Base-by-base conservation (phyloP, 2,888 invertebrate species). In the Diloba caeruleocephala region DNA sequence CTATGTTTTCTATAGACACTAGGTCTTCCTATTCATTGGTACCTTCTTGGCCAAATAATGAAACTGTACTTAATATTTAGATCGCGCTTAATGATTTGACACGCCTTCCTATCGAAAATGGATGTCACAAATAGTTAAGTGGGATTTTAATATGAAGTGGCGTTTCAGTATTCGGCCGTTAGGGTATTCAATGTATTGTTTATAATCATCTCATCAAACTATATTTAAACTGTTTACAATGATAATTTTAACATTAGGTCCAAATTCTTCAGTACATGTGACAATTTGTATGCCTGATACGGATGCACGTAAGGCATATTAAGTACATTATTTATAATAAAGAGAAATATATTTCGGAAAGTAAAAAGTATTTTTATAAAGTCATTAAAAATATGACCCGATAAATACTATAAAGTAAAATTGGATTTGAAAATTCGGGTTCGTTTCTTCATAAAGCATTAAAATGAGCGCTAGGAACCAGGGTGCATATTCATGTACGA, bases 401-500 rank as follows among this genome's bases (percentile, higher is more conserved):
- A 65, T 58, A 61, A 65, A 50, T 50, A 42, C 14, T 37, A 43
- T 55, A 57, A 55, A 29, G 45, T 23, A 54, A 62, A 59, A 53
- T 45, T 32, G 26, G 19, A 25, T 39, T 9, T 21, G 50, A 51
- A 37, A 53, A 44, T 39, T 58, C 45, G 59, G 46, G 43, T 46
- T 41, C 32, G 19, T 39, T 48, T 46, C 45, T 43, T 59, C n/a
- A 13, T 43, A 9, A 17, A n/a, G n/a, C n/a, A n/a, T n/a, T n/a
- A n/a, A n/a, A n/a, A n/a, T n/a, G n/a, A n/a, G n/a, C n/a, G n/a
- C 17, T 39, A 17, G 13, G 28, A 29, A 21, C 21, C 17, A 0
- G 2, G 58, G 63, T 72, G 73, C 63, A 70, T 67, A 65, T 67
- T 57, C 62, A 56, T 28, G 53, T 60, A 54, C 61, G 43, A 62